These are phyloP conservation scores for Acronicta leporina DNA, from an alignment of 2,888 invertebrate genomes.

Conservation along the genomic window DNA sequence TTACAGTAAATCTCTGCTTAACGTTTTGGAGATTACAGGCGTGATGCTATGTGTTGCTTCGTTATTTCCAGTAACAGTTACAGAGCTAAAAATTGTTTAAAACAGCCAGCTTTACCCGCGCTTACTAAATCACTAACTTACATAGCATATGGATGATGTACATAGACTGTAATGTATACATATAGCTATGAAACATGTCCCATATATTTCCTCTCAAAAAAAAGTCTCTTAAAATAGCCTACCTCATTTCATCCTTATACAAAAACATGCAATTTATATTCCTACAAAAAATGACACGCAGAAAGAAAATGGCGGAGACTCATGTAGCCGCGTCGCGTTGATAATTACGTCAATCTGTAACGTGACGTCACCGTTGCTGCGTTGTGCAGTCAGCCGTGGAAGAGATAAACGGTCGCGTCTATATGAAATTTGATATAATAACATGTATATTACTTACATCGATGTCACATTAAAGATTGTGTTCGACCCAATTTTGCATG, in stretches of 20 bases:
- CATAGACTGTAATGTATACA: neutral
- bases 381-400: slow-evolving; percentile 47
- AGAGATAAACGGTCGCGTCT: slow-evolving; percentile 42
- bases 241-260: neutral
- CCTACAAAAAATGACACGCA: slow-evolving; percentile 21
- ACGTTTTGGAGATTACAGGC: too few relatives aligned
- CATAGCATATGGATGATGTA: neutral
- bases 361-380: slow-evolving; percentile 35
- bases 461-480: neutral
- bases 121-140: too few relatives aligned
- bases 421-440: neutral
- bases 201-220: slow-evolving; percentile 1
- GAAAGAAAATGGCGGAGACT: slow-evolving; percentile 14
- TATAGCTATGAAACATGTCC: neutral
- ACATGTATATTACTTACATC: neutral
- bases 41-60: too few relatives aligned
- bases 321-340: slow-evolving; percentile 19
- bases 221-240: neutral
- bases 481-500: too few relatives aligned
- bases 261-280: slow-evolving; percentile 16
- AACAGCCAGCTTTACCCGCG: too few relatives aligned
- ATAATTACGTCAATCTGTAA: slow-evolving; percentile 50
- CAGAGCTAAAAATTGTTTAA: too few relatives aligned
- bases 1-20: too few relatives aligned
- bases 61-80: too few relatives aligned